Base-by-base conservation (phyloP, 2,113 vertebrate species). In the Cebus imitator region DNA sequence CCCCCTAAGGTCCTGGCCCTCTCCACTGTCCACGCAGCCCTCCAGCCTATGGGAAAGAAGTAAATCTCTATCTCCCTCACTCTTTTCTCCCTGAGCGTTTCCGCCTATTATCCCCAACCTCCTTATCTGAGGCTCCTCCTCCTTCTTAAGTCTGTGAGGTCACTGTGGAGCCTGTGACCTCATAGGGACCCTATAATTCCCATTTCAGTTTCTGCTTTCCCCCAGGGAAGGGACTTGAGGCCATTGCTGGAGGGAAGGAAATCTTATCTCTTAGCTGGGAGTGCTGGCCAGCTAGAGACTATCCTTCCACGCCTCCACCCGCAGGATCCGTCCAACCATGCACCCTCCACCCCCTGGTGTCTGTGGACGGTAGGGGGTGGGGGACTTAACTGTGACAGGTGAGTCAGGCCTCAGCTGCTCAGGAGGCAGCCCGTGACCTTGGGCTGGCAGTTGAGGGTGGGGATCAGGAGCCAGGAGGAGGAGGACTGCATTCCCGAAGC, bases 391-490 rank as follows among this genome's bases (percentile, higher is more conserved):
- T 89, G 2, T 76, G 87, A 95, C 96, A 91, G 91, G 95, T 96
- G 96, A 97, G 86, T 96, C 86, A 91, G 79, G 68, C 89, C 55
- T 83, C 93, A 97, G 95, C 94, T 97, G 95, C 96, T 96, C n/a
- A 9, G 52, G 68, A 97, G 94, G 93, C 85, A 18, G 32, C 52
- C 58, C 78, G 1, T 92, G 97, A 82, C 91, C 95, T 94, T 73
- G 83, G 70, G 70, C 91, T 84, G 50, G 87, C 98, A 96, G 92
- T 90, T 95, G 95, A 8, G 48, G n/a, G 66, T 45, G 55, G 40
- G 82, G 72, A 88, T 75, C 52, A 72, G 75, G 79, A 80, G 37
- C 18, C 8, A 27, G 58, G 58, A n/a, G 70, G 76, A 87, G 55
- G 76, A 87, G 55, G 30, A 61, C n/a, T 58, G 43, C 97, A 94